Evolutionary conservation across 35 echinoderm and acorn worm genomes (phyloP), one percentile per base, ranked within the genome.

Genomic region (Chiridota heheva): DNA sequence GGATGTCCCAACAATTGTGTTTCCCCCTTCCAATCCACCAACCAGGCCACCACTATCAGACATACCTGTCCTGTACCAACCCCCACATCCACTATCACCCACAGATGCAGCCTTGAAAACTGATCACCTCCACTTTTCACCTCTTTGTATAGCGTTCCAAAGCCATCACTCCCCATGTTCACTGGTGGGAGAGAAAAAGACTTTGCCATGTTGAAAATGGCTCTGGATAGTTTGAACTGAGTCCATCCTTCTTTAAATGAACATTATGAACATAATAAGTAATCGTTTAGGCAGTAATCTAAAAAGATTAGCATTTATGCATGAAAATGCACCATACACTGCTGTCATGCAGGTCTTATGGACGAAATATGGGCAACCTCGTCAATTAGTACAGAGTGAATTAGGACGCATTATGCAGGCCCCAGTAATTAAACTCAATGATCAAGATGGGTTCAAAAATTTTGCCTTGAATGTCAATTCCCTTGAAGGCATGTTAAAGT

Each of bases 311-410:
- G 59, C 63, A 17, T 69, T 82, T 32, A 82, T 69, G 1, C 41
- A 82, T 42, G 36, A 63, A 15, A 82, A 8, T 6, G 45, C 1
- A 3, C 79, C 63, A 1, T 82, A 67, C 79, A 68, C 57, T 30
- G 58, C 31, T 36, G 76, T 35, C 29, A 36, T 80, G 17, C 28
- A 36, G 25, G 76, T 57, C 10, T 10, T 12, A 51, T 12, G 47
- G 55, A 76, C 13, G 34, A 49, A 30, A 40, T 22, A 76, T 32
- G n/a, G n/a, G n/a, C 60, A 67, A 46, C 79, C 79, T 29, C 34
- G 61, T 44, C 79, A 82, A 69, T 44, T 82, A n/a, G 46, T 84
- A 2, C 48, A 73, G 30, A 72, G 82, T 41, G 67, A 84, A 26
- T 44, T 84, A 17, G 66, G 66, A 57, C 8, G 36, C 33, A 72